Percentiles rank a stretch among this genome's conserved stretches.
phyloP scores from a whole-genome alignment of 1,140 invertebrate genomes.

The Dufourea novaeangliae region DNA sequence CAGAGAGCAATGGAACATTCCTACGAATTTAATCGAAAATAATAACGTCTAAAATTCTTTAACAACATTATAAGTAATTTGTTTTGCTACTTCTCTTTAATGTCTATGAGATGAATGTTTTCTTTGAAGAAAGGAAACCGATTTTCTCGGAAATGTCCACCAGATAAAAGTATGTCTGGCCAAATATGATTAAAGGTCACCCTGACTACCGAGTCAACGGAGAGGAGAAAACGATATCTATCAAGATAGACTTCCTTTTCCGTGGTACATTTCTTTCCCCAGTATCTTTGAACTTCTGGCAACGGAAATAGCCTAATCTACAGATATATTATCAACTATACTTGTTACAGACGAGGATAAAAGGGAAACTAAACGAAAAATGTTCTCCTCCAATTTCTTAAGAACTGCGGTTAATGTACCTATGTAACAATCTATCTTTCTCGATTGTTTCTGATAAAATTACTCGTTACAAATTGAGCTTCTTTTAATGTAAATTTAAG shows the following conservation, averaged over 20 bases:
- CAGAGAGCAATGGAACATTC: too few species aligned
- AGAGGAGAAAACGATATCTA: slow-evolving; percentile 50
- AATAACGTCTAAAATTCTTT: neutral
- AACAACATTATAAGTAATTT: neutral
- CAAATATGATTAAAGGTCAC: slow-evolving; percentile 62
- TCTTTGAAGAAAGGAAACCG: neutral
- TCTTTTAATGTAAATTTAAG: too few species aligned
- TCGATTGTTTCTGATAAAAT: slow-evolving; percentile 9
- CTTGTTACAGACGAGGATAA: slow-evolving; percentile 43
- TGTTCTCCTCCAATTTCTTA: slow-evolving; percentile 24
- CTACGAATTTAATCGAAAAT: too few species aligned
- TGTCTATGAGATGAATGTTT: neutral
- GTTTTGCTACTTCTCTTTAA: neutral
- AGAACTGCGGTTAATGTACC: slow-evolving; percentile 4
- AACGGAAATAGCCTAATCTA: slow-evolving; percentile 25
- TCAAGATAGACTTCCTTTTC: slow-evolving; percentile 20
- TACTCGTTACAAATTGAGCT: slow-evolving; percentile 43
- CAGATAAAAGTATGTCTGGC: slow-evolving; percentile 34
- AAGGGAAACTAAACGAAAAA: slow-evolving; percentile 49
- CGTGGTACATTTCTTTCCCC: slow-evolving; percentile 20
- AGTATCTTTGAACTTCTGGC: slow-evolving; percentile 53
- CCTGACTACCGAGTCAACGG: slow-evolving; percentile 15
- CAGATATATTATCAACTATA: slow-evolving; percentile 21
- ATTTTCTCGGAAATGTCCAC: slow-evolving; percentile 16
- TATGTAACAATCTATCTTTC: slow-evolving; percentile 1